Evolutionary conservation across 2,797 vertebrate genomes (phyloP).

Genomic region (Hippocampus kuda): DNA sequence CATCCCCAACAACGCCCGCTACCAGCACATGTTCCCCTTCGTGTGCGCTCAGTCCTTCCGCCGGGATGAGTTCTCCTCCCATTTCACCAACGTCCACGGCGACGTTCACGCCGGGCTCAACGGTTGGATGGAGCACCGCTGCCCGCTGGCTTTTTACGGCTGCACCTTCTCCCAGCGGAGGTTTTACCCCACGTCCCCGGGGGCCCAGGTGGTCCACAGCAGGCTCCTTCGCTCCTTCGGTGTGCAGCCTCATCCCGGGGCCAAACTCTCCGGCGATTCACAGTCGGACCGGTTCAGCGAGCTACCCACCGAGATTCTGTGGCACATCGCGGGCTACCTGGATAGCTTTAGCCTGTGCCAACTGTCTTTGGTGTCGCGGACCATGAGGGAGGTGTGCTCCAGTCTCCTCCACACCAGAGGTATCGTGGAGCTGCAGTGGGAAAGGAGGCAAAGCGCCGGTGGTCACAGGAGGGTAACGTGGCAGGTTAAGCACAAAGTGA

Average conservation of each 20-base stretch:
- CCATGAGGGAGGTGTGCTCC: slow-evolving; percentile 92
- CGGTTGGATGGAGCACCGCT: slow-evolving; percentile 97
- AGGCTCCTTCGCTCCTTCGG: slow-evolving; percentile 87
- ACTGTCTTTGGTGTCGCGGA: slow-evolving; percentile 85
- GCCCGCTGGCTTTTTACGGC: slow-evolving; percentile 94
- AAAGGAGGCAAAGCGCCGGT: slow-evolving; percentile 65
- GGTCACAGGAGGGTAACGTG: slow-evolving; percentile 72
- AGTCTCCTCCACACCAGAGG: slow-evolving; percentile 90
- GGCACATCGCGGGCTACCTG: slow-evolving; percentile 86
- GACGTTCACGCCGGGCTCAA: slow-evolving; percentile 97
- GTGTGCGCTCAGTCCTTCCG: slow-evolving; percentile 93
- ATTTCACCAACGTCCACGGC: slow-evolving; percentile 94
- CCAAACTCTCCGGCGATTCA: slow-evolving; percentile 54
- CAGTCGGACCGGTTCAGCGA: slow-evolving; percentile 79
- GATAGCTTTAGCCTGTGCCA: slow-evolving; percentile 96
- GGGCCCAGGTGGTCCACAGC: slow-evolving; percentile 85
- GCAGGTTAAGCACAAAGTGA: slow-evolving; percentile 89
- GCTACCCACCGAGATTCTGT: slow-evolving; percentile 87
- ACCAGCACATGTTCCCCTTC: slow-evolving; percentile 89
- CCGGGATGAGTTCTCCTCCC: slow-evolving; percentile 91
- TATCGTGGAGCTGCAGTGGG: slow-evolving; percentile 94
- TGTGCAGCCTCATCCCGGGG: slow-evolving; percentile 73
- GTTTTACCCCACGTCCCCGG: slow-evolving; percentile 81
- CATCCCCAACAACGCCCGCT: slow-evolving; percentile 70
- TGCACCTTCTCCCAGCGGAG: slow-evolving; percentile 93